A percentile compares a stretch with the other conserved stretches of the same genome.
Evolutionary conservation across 2,113 vertebrate species (phyloP).

Genomic region (Podocnemis expansa): DNA sequence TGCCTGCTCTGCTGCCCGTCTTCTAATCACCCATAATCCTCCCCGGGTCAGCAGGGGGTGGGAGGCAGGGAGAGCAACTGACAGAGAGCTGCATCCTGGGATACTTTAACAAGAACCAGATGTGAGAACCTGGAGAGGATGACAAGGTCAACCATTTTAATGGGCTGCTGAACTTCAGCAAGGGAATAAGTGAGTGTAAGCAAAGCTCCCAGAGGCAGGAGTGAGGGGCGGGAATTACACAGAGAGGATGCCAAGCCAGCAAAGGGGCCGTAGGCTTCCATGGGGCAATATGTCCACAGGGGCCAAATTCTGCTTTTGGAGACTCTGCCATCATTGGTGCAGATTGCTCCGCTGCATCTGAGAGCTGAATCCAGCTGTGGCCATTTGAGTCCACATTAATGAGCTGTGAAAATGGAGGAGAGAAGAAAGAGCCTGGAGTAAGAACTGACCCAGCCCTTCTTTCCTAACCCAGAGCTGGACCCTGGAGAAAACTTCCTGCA

Average conservation of each 20-base stretch:
- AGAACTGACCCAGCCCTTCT: background rate
- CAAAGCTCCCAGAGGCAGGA: background rate
- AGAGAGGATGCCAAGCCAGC: background rate
- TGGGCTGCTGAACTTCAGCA: constrained; percentile 43
- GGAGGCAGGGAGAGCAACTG: constrained; percentile 41
- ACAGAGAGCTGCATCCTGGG: constrained; percentile 69
- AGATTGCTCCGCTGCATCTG: background rate
- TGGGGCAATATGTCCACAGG: accelerated
- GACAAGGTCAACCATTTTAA: constrained; percentile 44
- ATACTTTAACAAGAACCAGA: constrained; percentile 82
- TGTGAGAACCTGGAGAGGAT: constrained; percentile 75
- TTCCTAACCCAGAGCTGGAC: background rate
- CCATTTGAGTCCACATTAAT: accelerated
- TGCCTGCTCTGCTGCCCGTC: constrained; percentile 43
- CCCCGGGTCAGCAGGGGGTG: constrained; percentile 74
- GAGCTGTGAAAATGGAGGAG: accelerated
- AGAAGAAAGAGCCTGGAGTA: accelerated
- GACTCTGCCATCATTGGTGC: background rate
- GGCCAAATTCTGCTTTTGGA: background rate
- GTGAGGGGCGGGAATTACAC: background rate
- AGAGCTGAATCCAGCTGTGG: background rate
- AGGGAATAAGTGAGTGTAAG: background rate
- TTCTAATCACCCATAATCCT: constrained; percentile 78
- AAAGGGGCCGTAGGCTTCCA: background rate
- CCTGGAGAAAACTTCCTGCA: background rate